Conservation (phyloP, 2,113 vertebrate species). For the Apus apus region DNA sequence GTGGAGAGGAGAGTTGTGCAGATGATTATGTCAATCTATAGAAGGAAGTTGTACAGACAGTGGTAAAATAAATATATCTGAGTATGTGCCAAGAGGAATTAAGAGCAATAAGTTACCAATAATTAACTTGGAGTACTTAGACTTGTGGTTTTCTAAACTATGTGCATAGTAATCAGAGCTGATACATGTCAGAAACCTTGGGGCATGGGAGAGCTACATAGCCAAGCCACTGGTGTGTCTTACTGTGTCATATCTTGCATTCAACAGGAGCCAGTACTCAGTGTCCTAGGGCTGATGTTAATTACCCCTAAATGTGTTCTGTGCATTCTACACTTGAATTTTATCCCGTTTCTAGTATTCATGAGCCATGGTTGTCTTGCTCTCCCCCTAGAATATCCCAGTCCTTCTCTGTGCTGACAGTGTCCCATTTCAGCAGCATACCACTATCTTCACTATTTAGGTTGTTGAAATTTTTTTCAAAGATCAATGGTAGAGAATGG, state of each 20-base stretch:
- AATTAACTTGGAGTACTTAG: not conserved
- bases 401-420: fast-evolving
- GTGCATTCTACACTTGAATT: not conserved
- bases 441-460: not conserved
- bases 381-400: not conserved
- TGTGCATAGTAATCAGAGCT: not conserved
- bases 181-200: not conserved
- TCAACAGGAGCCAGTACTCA: not conserved
- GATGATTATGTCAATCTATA: not conserved
- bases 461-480: not conserved
- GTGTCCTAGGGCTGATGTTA: not conserved
- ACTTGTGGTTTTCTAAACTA: not conserved
- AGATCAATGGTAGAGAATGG: not conserved
- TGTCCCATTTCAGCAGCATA: not conserved
- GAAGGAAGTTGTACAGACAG: not conserved
- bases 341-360: not conserved
- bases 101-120: not conserved
- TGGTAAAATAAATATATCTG: not conserved
- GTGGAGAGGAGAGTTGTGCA: not conserved
- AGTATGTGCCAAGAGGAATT: not conserved
- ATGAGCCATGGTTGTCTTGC: not conserved
- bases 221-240: not conserved
- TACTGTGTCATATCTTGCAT: not conserved
- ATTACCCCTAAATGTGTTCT: not conserved
- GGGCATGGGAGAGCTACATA: not conserved